Percentiles rank a stretch among this genome's conserved stretches.
These are phyloP conservation scores for Tetropium fuscum DNA, from an alignment of 2,888 invertebrate genomes.

Conservation along the genomic window DNA sequence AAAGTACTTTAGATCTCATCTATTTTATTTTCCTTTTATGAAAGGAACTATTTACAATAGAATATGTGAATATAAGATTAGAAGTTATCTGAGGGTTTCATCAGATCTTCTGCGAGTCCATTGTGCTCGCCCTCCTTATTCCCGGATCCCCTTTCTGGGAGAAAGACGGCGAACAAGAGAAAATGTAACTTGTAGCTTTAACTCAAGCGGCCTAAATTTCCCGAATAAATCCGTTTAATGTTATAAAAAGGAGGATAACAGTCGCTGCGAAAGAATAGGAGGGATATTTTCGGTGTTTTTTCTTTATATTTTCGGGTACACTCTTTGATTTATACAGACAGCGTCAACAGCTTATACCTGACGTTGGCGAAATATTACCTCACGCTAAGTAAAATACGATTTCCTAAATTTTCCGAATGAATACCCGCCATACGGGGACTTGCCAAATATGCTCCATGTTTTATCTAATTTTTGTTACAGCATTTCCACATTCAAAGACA, in stretches of 20 bases:
- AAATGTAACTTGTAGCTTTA: slow-evolving; percentile 24
- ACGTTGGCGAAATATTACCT: neutral
- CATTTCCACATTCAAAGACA: too few relatives aligned
- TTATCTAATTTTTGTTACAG: neutral
- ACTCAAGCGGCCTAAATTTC: slow-evolving; percentile 18
- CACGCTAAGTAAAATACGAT: slow-evolving; percentile 1
- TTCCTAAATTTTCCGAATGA: neutral
- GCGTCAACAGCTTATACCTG: slow-evolving; percentile 8
- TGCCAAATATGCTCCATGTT: neutral
- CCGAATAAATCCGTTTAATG: slow-evolving; percentile 24
- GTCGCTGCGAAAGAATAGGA: slow-evolving; percentile 11
- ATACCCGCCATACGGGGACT: neutral
- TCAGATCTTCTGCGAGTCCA: slow-evolving; percentile 23
- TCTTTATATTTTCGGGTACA: slow-evolving; percentile 13
- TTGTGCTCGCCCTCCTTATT: slow-evolving; percentile 15
- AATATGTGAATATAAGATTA: slow-evolving; percentile 30
- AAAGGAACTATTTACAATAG: slow-evolving; percentile 28
- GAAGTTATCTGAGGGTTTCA: slow-evolving; percentile 28
- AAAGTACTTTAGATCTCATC: slow-evolving; percentile 26
- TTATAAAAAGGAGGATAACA: slow-evolving; percentile 27
- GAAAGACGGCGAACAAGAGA: slow-evolving; percentile 19
- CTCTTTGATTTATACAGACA: slow-evolving; percentile 16
- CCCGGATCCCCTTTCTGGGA: slow-evolving; percentile 4
- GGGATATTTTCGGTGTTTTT: slow-evolving; percentile 14
- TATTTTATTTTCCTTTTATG: slow-evolving; percentile 29